A percentile compares a stretch with the other conserved stretches of the same genome.
Evolutionary conservation across 64 coral and sea anemone species (phyloP).

Genomic region (Exaiptasia diaphana): DNA sequence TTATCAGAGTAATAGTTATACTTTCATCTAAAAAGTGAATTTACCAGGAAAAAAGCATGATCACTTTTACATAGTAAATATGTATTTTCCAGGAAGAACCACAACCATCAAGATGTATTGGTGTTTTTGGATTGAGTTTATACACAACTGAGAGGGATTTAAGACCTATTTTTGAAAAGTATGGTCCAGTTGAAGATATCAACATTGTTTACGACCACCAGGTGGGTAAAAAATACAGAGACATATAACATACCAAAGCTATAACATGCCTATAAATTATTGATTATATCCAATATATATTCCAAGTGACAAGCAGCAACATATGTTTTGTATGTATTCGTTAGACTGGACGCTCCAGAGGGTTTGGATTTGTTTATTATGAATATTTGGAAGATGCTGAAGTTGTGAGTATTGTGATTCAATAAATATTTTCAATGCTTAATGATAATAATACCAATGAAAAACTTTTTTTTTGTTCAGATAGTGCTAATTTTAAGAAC

Average conservation of each 20-base stretch:
- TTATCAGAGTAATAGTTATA: neutral
- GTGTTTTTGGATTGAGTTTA: constrained; percentile 94
- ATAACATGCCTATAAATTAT: neutral
- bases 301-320: too few species aligned
- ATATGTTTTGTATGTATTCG: neutral
- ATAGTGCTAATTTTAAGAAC: too few species aligned
- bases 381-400: constrained; percentile 61
- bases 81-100: constrained; percentile 69
- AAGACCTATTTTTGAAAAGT: constrained; percentile 86
- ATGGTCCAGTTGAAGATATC: constrained; percentile 83
- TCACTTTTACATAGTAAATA: neutral
- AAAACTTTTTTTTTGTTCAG: too few species aligned
- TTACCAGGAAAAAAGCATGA: neutral
- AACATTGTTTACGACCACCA: constrained; percentile 98
- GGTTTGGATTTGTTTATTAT: constrained; percentile 98
- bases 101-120: constrained; percentile 67
- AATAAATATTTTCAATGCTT: neutral
- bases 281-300: neutral
- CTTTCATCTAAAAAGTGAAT: neutral
- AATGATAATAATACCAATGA: neutral
- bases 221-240: constrained; percentile 19
- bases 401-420: constrained; percentile 77
- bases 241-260: neutral
- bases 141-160: constrained; percentile 98
- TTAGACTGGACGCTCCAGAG: constrained; percentile 93